Evolutionary conservation across 2,888 invertebrate species (phyloP), one percentile per base, ranked within the genome.

Genomic region (Drosophila prostipennis): DNA sequence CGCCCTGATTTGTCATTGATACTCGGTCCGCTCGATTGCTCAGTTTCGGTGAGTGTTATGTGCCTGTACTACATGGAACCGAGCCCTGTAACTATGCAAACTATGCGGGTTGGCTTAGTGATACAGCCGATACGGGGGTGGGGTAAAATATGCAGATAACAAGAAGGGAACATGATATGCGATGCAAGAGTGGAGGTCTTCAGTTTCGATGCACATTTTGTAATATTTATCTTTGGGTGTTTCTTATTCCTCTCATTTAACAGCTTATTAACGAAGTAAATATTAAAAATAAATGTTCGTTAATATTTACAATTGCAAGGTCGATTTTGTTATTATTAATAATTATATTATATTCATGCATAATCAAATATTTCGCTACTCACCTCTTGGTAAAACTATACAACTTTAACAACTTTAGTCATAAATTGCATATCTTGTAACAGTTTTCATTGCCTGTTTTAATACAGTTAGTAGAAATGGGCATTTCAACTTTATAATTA

Each of bases 1-100:
- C 89, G 83, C 83, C 89, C 83, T 72, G 83, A 83, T 87, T 85
- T 89, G 75, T 71, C 72, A 87, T 79, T 76, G 87, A 89, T 89
- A 82, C 65, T 71, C 43, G 49, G 51, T 26, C 42, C 54, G 65
- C 39, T 46, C 16, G 70, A 55, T 45, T 70, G 64, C 64, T 70
- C 56, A 39, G 64, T 46, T 70, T 39, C n/a, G 34, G 64, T 32
- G 55, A 69, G 49, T 56, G 46, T 57, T 55, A 54, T 67, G 53
- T 56, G 57, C 13, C 14, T 14, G 40, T 42, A 54, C 29, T 34
- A 40, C 48, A 46, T 46, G 63, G 34, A 32, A 55, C 32, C 8
- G 23, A 49, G 29, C 48, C 14, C 40, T 45, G 65, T 32, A 61
- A 26, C 42, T 49, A 53, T 23, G 14, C 7, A 11, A 19, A 16